Base-by-base conservation (phyloP, 2,888 invertebrate species). In the Ectropis crepuscularia region DNA sequence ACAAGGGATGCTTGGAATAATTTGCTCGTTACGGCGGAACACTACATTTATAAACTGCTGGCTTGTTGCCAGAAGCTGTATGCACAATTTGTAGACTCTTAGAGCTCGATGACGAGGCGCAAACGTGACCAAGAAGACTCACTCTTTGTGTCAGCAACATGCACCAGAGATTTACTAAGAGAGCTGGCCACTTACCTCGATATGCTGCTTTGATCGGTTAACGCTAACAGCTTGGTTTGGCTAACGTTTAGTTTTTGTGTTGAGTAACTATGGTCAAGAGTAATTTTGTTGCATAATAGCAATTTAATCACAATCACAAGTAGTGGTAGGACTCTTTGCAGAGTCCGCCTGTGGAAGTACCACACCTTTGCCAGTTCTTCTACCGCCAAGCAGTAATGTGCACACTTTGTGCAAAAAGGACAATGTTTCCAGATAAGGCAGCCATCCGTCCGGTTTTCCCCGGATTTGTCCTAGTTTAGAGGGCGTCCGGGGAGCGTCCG, bases 11-110 rank as follows among this genome's bases (percentile, higher is more conserved):
- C 65, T 76, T 65, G 66, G 80, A 80, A 81, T 80, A 85, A 82
- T 82, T 79, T 72, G 75, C 82, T 88, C 84, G 88, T 89, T 89
- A 88, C 80, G 78, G 74, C 72, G 77, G 78, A 79, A 79, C 83
- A 82, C 84, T 87, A 86, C 85, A 87, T 88, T 83, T 81, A 83
- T 86, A 87, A 88, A 87, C 82, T 81, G 81, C 83, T 90, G 90
- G 90, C 88, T 65, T 37, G 67, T 68, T 71, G 83, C 89, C 90
- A 90, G 77, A 78, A 74, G 68, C 72, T 73, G 79, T 73, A 78
- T 82, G 82, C 80, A 82, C 80, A 83, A 84, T 84, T 82, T 86
- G 81, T 84, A 84, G 82, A 78, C 82, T 80, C 80, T 81, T 79
- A 73, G 72, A 80, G 75, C 75, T 72, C 71, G 80, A 80, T 83